Conservation (phyloP, 1,140 invertebrate genomes). For the Mizuhopecten yessoensis region DNA sequence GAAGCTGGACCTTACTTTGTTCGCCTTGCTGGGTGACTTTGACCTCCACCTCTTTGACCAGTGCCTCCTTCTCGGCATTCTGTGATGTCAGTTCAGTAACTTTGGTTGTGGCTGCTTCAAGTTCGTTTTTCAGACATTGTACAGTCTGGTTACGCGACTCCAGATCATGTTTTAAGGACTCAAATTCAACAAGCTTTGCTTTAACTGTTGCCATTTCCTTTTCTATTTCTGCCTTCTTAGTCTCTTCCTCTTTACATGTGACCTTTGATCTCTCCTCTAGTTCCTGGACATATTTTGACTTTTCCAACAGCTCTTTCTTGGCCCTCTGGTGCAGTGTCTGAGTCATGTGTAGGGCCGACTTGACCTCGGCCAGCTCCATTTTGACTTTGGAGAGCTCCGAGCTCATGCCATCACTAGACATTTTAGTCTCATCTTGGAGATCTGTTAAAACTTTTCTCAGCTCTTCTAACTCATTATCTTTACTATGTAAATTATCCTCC, state of each 20-base stretch:
- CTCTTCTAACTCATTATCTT: constrained; percentile 48
- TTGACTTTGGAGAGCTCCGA: constrained; percentile 54
- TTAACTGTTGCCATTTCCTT: constrained; percentile 51
- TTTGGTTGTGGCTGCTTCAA: background rate
- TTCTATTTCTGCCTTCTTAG: constrained; percentile 40
- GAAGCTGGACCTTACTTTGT: background rate
- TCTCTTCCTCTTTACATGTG: background rate
- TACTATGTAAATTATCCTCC: constrained; percentile 49
- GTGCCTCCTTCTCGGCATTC: background rate
- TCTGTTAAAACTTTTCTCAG: constrained; percentile 46
- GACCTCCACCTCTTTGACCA: background rate
- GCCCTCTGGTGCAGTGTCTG: constrained; percentile 54
- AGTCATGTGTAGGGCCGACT: constrained; percentile 66
- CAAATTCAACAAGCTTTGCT: background rate
- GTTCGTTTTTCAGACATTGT: background rate
- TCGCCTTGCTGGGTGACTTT: background rate
- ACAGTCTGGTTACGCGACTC: background rate
- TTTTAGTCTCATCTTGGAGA: constrained; percentile 48
- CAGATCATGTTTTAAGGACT: background rate
- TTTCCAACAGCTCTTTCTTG: constrained; percentile 41
- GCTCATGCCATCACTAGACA: constrained; percentile 43
- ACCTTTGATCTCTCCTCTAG: constrained; percentile 29
- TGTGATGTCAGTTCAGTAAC: background rate
- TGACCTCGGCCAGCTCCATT: constrained; percentile 65
- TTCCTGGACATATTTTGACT: constrained; percentile 21